These are phyloP conservation scores for Pempheris klunzingeri DNA, from an alignment of 2,797 vertebrate species.

Conservation along the genomic window DNA sequence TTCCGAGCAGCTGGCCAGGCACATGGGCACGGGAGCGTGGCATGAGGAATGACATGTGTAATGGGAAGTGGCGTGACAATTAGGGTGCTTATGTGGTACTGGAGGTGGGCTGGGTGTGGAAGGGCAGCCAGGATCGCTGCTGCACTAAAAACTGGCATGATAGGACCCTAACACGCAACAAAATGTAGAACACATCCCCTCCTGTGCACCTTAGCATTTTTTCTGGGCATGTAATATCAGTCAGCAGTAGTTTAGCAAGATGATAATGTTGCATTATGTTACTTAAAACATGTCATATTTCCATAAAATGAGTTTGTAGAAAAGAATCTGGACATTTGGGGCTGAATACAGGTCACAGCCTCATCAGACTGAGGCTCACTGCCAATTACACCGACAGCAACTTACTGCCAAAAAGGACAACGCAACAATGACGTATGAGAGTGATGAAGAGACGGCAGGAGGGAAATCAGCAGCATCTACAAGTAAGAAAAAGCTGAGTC, in stretches of 20 bases:
- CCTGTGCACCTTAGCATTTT: background rate
- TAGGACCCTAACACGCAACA: slow-evolving; percentile 12
- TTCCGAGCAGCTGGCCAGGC: slow-evolving; percentile 76
- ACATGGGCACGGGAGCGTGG: slow-evolving; percentile 71
- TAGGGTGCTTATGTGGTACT: slow-evolving; percentile 76
- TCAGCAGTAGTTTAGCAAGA: slow-evolving; percentile 8
- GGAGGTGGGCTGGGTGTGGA: slow-evolving; percentile 67
- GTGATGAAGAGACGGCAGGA: slow-evolving; percentile 17
- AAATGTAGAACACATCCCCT: slow-evolving; percentile 4
- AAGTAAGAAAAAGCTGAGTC: slow-evolving; percentile 41
- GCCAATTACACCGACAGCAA: slow-evolving; percentile 37
- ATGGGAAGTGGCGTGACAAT: slow-evolving; percentile 84
- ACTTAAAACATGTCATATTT: slow-evolving; percentile 2
- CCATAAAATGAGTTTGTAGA: slow-evolving; percentile 4
- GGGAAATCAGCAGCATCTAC: slow-evolving; percentile 36
- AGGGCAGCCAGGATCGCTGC: slow-evolving; percentile 46
- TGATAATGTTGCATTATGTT: slow-evolving; percentile 10
- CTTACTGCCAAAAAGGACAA: slow-evolving; percentile 44
- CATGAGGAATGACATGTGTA: slow-evolving; percentile 83
- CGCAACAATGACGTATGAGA: slow-evolving; percentile 41
- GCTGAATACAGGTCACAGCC: slow-evolving; percentile 29
- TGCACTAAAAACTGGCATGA: slow-evolving; percentile 27
- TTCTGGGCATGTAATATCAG: background rate
- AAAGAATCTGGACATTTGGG: slow-evolving; percentile 29
- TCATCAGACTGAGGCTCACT: slow-evolving; percentile 25